Evolutionary conservation across 2,113 vertebrate species (phyloP), one percentile per base, ranked within the genome.

Genomic region (Gadus chalcogrammus): DNA sequence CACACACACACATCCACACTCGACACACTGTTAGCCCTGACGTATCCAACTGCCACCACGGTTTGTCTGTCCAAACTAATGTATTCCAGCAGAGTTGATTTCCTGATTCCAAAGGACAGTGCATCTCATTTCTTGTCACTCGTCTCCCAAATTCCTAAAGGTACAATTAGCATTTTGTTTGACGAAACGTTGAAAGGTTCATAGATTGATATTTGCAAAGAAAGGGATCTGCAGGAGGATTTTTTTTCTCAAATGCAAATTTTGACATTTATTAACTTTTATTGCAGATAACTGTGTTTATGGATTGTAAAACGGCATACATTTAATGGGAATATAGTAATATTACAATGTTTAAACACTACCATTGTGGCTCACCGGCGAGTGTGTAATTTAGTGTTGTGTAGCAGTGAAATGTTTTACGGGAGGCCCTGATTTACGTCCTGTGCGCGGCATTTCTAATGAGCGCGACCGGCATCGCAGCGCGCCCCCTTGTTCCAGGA

Each of bases 131-230:
- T 97, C 95, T 95, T 95, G 95, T 98, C 97, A 96, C 95, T 87
- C 95, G 94, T 97, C 95, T 95, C 93, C 94, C 92, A 97, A 97
- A 99, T 98, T 99, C 97, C 97, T 98, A 96, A 97, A 99, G 97
- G 97, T 98, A 98, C 97, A 98, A 99, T 99, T 99, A 98, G 96
- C 97, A 99, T 99, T 99, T 98, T 96, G 95, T 97, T 96, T 99
- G 97, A 98, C 93, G 94, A 97, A 98, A 98, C 94, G 94, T 95
- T 98, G 96, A 99, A 98, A 98, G 97, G 97, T 97, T 99, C 96
- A 96, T 97, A 96, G 97, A 99, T 99, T 99, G 96, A 99, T 99
- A 97, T 98, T 99, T 98, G 95, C 93, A 94, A 94, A 97, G 84
- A 97, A 96, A 94, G 94, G 55, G 55, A 58, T 58, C 93, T 94